These are phyloP conservation scores for Onychostoma macrolepis DNA, from an alignment of 2,113 vertebrate species.

Conservation along the genomic window DNA sequence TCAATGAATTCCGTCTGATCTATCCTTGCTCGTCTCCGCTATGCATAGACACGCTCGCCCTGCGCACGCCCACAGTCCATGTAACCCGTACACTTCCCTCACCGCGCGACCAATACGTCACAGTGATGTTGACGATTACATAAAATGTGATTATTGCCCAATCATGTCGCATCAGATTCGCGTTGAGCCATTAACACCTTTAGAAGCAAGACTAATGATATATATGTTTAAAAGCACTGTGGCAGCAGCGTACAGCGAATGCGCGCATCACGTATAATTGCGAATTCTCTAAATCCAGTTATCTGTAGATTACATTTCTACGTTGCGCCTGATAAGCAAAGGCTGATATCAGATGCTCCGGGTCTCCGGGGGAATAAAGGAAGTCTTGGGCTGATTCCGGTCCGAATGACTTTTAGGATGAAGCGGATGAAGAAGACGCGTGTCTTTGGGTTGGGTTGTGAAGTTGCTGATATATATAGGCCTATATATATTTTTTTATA, in stretches of 20 bases:
- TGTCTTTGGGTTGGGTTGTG: neutral
- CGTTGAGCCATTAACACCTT: slow-evolving; percentile 14
- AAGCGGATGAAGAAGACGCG: neutral
- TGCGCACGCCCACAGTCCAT: slow-evolving; percentile 36
- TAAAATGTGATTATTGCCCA: slow-evolving; percentile 56
- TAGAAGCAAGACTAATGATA: neutral
- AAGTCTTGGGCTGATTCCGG: neutral
- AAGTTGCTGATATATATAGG: neutral
- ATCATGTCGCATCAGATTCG: slow-evolving; percentile 34
- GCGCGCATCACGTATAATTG: slow-evolving; percentile 18
- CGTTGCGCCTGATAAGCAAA: slow-evolving; percentile 1
- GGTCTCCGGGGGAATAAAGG: slow-evolving; percentile 8
- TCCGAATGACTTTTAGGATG: neutral
- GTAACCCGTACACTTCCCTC: slow-evolving; percentile 22
- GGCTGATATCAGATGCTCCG: slow-evolving; percentile 25
- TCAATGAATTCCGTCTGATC: slow-evolving; percentile 27
- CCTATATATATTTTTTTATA: neutral
- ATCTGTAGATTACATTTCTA: slow-evolving; percentile 24
- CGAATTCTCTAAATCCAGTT: slow-evolving; percentile 11
- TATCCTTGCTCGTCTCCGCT: slow-evolving; percentile 24
- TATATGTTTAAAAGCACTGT: neutral
- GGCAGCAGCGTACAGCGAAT: neutral
- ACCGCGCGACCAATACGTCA: slow-evolving; percentile 54
- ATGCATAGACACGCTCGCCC: slow-evolving; percentile 30
- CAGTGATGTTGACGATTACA: slow-evolving; percentile 55